Conservation (phyloP, 1,140 invertebrate genomes). For the Sycophila sp. region DNA sequence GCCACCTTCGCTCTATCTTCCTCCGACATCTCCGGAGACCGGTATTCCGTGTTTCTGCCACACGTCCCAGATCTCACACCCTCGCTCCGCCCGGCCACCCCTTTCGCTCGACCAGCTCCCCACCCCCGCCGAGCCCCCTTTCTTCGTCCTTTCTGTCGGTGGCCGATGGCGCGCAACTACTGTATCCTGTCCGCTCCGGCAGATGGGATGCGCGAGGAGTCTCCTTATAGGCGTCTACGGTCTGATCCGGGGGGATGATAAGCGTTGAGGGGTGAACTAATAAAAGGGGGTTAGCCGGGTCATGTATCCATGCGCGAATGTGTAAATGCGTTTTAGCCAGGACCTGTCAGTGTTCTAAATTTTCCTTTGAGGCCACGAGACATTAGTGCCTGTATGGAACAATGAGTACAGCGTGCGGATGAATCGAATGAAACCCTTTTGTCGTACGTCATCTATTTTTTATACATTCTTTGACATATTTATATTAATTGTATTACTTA, state of each 20-base stretch:
- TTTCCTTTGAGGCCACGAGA: no score
- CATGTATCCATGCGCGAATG: no score
- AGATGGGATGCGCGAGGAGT: background rate
- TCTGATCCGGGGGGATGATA: background rate
- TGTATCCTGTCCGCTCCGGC: slow-evolving; percentile 18
- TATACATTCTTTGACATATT: no score
- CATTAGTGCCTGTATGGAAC: no score
- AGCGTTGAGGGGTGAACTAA: background rate
- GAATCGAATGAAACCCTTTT: no score
- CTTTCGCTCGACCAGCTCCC: background rate
- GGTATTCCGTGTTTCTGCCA: slow-evolving; percentile 44
- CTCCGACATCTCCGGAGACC: slow-evolving; percentile 34
- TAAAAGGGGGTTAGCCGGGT: background rate
- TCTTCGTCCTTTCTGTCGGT: slow-evolving; percentile 29
- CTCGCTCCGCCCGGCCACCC: background rate
- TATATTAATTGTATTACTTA: no score
- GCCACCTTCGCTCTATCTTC: slow-evolving; percentile 36
- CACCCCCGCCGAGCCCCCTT: slow-evolving; percentile 4
- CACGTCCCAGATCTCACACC: slow-evolving; percentile 52
- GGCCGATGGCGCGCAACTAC: background rate
- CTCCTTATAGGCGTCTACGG: background rate
- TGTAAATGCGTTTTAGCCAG: no score
- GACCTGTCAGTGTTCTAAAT: no score
- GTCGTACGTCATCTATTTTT: no score
- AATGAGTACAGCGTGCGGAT: no score